Evolutionary conservation across 1,140 invertebrate species (phyloP).

Genomic region (Heterodera carotae): DNA sequence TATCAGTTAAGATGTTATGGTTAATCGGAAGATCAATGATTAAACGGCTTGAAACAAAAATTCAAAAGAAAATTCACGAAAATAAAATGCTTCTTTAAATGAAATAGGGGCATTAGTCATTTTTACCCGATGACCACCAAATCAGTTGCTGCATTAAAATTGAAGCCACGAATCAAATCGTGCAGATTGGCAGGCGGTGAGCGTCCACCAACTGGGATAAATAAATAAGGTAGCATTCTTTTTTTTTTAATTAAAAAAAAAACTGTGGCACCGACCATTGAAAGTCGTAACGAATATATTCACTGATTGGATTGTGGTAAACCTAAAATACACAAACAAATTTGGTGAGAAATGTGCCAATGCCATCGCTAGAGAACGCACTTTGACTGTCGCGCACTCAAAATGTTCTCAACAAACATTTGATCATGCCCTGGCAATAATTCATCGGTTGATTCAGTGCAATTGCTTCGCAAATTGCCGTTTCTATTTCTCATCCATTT

Average conservation of each 20-base stretch:
- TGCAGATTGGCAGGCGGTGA: constrained; percentile 49
- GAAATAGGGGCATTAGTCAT: not conserved
- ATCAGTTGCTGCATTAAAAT: constrained; percentile 47
- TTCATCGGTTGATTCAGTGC: too few species aligned
- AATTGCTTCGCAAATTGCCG: too few species aligned
- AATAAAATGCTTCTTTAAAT: not conserved
- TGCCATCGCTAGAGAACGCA: too few species aligned
- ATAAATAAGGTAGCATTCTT: not conserved
- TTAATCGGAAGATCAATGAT: too few species aligned
- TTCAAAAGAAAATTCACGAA: too few species aligned
- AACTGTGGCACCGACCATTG: constrained; percentile 50
- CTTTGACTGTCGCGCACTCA: too few species aligned
- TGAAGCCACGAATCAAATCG: constrained; percentile 49
- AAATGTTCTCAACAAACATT: too few species aligned
- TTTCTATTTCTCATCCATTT: too few species aligned
- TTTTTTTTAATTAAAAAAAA: not conserved
- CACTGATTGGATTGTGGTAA: constrained; percentile 53
- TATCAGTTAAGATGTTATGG: too few species aligned
- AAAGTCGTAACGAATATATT: constrained; percentile 59
- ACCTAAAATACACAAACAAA: constrained; percentile 56
- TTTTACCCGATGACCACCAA: constrained; percentile 61
- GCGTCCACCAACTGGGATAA: constrained; percentile 56
- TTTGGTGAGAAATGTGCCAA: too few species aligned
- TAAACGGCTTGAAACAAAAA: too few species aligned
- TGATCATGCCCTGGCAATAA: too few species aligned